Evolutionary conservation across 1,140 invertebrate genomes (phyloP).

Genomic region (Drosophila varians): DNA sequence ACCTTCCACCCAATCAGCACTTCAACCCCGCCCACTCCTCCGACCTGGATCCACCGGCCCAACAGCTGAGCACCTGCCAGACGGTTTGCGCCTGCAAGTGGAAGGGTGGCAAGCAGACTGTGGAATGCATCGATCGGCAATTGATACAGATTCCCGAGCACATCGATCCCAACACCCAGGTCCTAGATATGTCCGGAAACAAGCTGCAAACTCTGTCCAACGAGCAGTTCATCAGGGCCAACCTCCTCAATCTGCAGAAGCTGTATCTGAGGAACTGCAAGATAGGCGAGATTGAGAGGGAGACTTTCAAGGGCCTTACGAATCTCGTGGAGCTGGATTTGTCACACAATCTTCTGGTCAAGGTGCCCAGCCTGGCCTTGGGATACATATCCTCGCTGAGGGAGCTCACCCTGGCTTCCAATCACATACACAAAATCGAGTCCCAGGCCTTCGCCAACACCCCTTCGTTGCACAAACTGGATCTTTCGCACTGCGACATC

Average conservation of each 20-base stretch:
- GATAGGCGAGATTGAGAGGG: constrained; percentile 92
- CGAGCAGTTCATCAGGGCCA: constrained; percentile 91
- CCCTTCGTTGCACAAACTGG: constrained; percentile 91
- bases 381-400: constrained; percentile 90
- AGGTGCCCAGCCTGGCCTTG: constrained; percentile 91
- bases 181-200: constrained; percentile 94
- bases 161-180: constrained; percentile 94
- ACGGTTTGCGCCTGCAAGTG: constrained; percentile 94
- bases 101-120: constrained; percentile 95
- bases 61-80: constrained; percentile 86
- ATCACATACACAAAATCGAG: constrained; percentile 92
- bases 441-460: constrained; percentile 90
- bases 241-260: constrained; percentile 93
- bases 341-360: constrained; percentile 91
- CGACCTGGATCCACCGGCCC: constrained; percentile 45
- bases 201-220: constrained; percentile 91
- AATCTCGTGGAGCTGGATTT: constrained; percentile 95
- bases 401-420: constrained; percentile 91
- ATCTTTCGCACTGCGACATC: constrained; percentile 92
- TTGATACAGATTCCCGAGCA: constrained; percentile 92
- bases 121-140: constrained; percentile 92
- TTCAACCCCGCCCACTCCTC: constrained; percentile 25
- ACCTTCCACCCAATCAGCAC: constrained; percentile 32
- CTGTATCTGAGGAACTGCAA: constrained; percentile 92
- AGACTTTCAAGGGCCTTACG: constrained; percentile 92